A percentile compares a stretch with the other conserved stretches of the same genome.
These are phyloP conservation scores for Brachionus rubens DNA, from an alignment of 1,140 invertebrate species.

Conservation along the genomic window DNA sequence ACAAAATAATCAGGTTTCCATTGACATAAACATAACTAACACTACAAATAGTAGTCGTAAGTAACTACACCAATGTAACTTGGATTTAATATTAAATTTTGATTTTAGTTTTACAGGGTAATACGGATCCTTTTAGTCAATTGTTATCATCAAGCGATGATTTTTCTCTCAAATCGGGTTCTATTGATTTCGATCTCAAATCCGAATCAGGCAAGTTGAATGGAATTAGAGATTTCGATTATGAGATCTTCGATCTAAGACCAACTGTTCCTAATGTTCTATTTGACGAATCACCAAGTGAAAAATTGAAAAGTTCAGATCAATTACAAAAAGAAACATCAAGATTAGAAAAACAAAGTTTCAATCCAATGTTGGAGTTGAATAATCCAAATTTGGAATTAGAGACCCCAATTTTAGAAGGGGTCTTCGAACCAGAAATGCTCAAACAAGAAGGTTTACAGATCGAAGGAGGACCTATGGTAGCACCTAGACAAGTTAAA, in stretches of 20 bases:
- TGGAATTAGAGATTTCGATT: background rate
- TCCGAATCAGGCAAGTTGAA: background rate
- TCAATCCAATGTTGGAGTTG: no score
- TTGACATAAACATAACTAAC: background rate
- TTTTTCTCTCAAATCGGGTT: background rate
- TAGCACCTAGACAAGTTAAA: no score
- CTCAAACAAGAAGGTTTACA: no score
- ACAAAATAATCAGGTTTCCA: background rate
- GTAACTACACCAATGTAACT: no score
- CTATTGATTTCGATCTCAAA: background rate
- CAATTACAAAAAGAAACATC: no score
- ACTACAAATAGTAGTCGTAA: background rate
- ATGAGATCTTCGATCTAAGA: slow-evolving; percentile 13
- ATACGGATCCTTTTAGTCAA: background rate
- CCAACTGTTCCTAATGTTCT: slow-evolving; percentile 11
- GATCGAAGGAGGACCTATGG: no score
- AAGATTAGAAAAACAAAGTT: no score
- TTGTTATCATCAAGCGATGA: background rate
- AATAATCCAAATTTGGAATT: no score
- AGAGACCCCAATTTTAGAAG: no score
- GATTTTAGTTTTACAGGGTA: background rate
- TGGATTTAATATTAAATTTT: no score
- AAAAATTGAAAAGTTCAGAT: no score
- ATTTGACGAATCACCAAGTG: background rate
- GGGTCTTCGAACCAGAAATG: no score